Base-by-base conservation (phyloP, 2,113 vertebrate genomes). In the Apaloderma vittatum region DNA sequence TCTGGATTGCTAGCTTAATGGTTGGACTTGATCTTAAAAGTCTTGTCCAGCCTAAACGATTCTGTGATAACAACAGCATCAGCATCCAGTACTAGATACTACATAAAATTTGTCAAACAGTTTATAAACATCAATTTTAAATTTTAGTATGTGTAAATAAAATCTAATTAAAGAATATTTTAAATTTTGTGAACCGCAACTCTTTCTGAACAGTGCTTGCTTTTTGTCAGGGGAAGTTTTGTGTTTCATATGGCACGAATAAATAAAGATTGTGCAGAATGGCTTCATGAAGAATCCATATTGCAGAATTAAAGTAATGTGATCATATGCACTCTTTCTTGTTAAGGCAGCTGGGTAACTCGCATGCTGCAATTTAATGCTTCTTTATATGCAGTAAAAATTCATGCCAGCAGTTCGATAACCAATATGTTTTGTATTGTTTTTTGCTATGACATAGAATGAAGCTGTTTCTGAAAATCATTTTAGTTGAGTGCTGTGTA, bases 371-470 rank as follows among this genome's bases (percentile, higher is more conserved):
- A 94, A 86, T 93, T 78, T 46, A 95, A 54, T 92, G 65, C 59
- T 86, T 75, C 70, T 91, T 83, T 85, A 58, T 88, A 57, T 6
- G 43, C 86, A 81, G 72, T 93, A 91, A 95, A 93, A 92, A 89
- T 83, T 75, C 88, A 23, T 91, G 52, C 88, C 76, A 86, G 68
- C 37, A 15, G 1, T 81, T 96, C 8, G 0, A 77, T 92, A 92
- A 62, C 68, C 82, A 68, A 12, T 86, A 94, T 81, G 68, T 93
- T 94, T 84, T 84, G 12, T 83, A 22, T 68, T 91, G 37, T 77
- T 96, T 88, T 68, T 83, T 84, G 37, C 79, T 75, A 14, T 93
- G 88, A 63, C 46, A 76, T 14, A 81, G 51, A 92, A 78, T n/a
- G 68, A 74, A 48, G 32, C 68, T 86, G 29, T 78, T 95, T 48